phyloP scores from a whole-genome alignment of 2,113 vertebrate genomes.

The human (Homo sapiens) region GRCh38 chr4:146852001-146852500 shows the following conservation, averaged over 20 bases:
- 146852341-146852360: not conserved
- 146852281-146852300: not conserved
- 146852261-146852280: not conserved
- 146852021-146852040: fast-evolving
- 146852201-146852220: not conserved
- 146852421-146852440: not conserved
- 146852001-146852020: too few relatives aligned
- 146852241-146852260: not conserved
- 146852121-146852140: not conserved
- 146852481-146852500: not conserved
- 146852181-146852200: not conserved
- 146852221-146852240: slow-evolving; percentile 30
- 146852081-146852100: too few relatives aligned
- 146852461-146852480: not conserved
- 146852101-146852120: not conserved
- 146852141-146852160: not conserved
- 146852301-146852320: not conserved
- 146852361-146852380: not conserved
- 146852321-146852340: not conserved
- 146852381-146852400: too few relatives aligned
- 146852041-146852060: too few relatives aligned
- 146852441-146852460: not conserved
- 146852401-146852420: not conserved
- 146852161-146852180: not conserved
- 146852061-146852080: too few relatives aligned